Evolutionary conservation across 1,140 invertebrate species (phyloP), one percentile per base, ranked within the genome.

Genomic region (Euwallacea fornicatus): DNA sequence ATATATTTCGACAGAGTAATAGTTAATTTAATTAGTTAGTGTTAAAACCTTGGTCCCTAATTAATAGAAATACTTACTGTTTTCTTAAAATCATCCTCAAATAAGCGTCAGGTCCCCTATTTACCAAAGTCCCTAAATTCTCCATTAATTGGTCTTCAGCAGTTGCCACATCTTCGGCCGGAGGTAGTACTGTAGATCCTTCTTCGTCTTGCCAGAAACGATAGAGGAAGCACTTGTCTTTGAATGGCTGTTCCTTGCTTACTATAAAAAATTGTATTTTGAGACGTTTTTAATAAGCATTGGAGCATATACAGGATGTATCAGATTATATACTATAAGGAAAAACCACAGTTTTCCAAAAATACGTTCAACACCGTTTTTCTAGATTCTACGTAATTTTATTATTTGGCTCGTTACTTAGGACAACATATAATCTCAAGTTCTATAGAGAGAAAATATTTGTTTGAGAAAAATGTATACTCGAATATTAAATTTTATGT

Each of bases 211-310:
- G 86, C 76, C 87, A 86, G 82, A 94, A 94, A 53, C 91, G 88
- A 82, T 94, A 94, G 74, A 93, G 88, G 73, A 93, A 86, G 81
- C 91, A 91, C 83, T 93, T 93, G 83, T 95, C 93, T 79, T 91
- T 88, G 81, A 95, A 95, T 16, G 90, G 88, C 77, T 93, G 90
- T 78, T 94, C 91, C 71, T 88, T 87, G 66, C 89, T 89, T n/a
- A 93, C 91, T 89, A 76, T 42, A 80, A 78, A 33, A 33, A 2
- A 4, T 33, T 33, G 21, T 33, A 33, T 33, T 44, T 63, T 64
- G 65, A 50, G 42, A 64, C n/a, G 50, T 21, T 9, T 15, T 56
- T 55, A 55, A 55, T 11, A 55, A 55, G n/a, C n/a, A n/a, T n/a
- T n/a, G n/a, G n/a, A n/a, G 44, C 7, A 8, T n/a, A n/a, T n/a